Conservation (phyloP, 2,888 invertebrate genomes). For the Mythimna loreyi region DNA sequence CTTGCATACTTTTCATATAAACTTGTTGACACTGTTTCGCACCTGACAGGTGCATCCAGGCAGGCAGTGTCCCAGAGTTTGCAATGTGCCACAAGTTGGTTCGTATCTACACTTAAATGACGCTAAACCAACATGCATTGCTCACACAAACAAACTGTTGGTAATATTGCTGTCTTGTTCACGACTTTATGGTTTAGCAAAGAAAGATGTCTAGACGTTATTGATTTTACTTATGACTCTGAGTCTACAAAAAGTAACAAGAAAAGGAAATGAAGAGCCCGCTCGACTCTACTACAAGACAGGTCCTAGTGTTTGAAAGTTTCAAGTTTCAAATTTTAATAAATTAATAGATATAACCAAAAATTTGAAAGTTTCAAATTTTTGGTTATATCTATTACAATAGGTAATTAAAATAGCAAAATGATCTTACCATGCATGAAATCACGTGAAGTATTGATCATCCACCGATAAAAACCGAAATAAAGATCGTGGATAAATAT, state of each 20-base stretch:
- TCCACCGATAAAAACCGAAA: neutral
- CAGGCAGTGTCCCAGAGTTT: neutral
- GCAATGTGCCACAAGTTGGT: neutral
- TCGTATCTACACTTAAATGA: no score
- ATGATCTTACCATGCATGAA: neutral
- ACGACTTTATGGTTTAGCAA: slow-evolving; percentile 40
- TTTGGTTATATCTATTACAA: no score
- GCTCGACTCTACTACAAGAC: neutral
- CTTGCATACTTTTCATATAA: neutral
- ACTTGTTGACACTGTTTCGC: neutral
- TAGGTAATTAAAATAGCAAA: neutral
- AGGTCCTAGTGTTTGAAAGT: neutral
- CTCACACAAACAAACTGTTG: slow-evolving; percentile 10
- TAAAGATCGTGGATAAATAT: neutral
- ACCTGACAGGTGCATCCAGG: neutral
- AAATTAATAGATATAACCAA: no score
- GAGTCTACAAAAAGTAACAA: neutral
- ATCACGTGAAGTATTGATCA: neutral
- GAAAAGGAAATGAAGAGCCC: slow-evolving; percentile 13
- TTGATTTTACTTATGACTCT: slow-evolving; percentile 35
- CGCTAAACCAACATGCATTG: neutral
- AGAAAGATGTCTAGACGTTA: slow-evolving; percentile 50
- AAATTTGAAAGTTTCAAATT: no score
- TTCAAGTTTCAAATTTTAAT: no score
- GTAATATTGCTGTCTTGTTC: slow-evolving; percentile 22